A percentile compares a stretch with the other conserved stretches of the same genome.
Evolutionary conservation across 2,797 vertebrate species (phyloP).

Genomic region (Discoglossus pictus): DNA sequence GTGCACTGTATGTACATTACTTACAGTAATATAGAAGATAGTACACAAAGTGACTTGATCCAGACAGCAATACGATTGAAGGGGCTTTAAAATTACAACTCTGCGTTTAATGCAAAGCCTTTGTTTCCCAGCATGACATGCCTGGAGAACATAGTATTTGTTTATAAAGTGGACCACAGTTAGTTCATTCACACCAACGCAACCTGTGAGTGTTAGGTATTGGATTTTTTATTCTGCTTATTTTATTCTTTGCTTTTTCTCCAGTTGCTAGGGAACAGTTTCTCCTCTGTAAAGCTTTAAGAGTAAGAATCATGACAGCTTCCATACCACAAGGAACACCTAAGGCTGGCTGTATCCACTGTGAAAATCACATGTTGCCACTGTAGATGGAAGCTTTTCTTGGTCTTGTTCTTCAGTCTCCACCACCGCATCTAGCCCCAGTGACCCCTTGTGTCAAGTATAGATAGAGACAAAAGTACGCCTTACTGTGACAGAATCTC

Average conservation of each 20-base stretch:
- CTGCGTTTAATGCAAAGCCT: background rate
- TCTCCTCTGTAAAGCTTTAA: slow-evolving; percentile 30
- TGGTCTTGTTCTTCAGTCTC: background rate
- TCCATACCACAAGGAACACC: slow-evolving; percentile 29
- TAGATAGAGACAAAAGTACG: background rate
- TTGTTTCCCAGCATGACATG: background rate
- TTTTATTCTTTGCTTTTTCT: slow-evolving; percentile 34
- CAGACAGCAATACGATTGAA: too few species aligned
- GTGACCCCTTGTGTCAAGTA: background rate
- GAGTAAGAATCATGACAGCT: slow-evolving; percentile 18
- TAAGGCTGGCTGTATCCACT: slow-evolving; percentile 22
- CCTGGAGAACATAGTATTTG: background rate
- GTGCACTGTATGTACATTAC: too few species aligned
- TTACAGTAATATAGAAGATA: too few species aligned
- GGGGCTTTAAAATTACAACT: too few species aligned
- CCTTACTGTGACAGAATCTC: too few species aligned
- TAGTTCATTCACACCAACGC: slow-evolving; percentile 24
- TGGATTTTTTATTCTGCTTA: slow-evolving; percentile 17
- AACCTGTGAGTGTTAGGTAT: slow-evolving; percentile 7
- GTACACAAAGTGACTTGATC: too few species aligned
- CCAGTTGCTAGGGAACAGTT: slow-evolving; percentile 44
- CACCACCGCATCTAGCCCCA: slow-evolving; percentile 7
- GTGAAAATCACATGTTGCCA: slow-evolving; percentile 31
- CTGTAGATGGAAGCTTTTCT: slow-evolving; percentile 20
- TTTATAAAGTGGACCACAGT: slow-evolving; percentile 3